These are phyloP conservation scores for Aplocera efformata DNA, from an alignment of 2,888 invertebrate genomes.

Conservation along the genomic window DNA sequence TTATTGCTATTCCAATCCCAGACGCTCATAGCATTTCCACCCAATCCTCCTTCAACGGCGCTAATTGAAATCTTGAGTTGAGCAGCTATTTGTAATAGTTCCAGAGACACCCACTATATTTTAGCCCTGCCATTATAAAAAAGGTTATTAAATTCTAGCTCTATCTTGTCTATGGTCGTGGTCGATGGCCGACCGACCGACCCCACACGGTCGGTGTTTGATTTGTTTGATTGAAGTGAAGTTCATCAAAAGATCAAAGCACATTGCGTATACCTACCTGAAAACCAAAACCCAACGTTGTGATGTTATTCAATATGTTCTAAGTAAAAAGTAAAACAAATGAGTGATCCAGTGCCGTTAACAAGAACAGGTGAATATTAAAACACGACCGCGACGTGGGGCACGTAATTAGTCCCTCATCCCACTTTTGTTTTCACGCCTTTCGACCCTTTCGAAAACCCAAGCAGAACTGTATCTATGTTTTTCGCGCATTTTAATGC, in stretches of 20 bases:
- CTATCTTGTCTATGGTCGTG: constrained; percentile 50
- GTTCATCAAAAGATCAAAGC: constrained; percentile 36
- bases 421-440: constrained; percentile 60
- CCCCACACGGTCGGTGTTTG: no score
- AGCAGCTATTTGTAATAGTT: no score
- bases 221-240: no score
- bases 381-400: constrained; percentile 44
- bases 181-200: constrained; percentile 63
- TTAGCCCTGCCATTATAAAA: no score
- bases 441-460: constrained; percentile 56
- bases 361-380: constrained; percentile 45
- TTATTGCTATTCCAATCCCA: no score
- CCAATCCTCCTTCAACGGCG: no score
- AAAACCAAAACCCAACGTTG: constrained; percentile 39
- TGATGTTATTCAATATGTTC: constrained; percentile 45
- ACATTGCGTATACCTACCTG: constrained; percentile 55
- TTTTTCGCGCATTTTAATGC: constrained; percentile 51
- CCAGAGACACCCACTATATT: no score
- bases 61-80: no score
- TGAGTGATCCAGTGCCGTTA: constrained; percentile 35
- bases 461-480: constrained; percentile 48
- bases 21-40: no score
- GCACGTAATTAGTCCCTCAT: constrained; percentile 60
- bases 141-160: no score
- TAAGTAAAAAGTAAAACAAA: constrained; percentile 42